Evolutionary conservation across 2,888 invertebrate genomes (phyloP).

Genomic region (Ennomos erosarius): DNA sequence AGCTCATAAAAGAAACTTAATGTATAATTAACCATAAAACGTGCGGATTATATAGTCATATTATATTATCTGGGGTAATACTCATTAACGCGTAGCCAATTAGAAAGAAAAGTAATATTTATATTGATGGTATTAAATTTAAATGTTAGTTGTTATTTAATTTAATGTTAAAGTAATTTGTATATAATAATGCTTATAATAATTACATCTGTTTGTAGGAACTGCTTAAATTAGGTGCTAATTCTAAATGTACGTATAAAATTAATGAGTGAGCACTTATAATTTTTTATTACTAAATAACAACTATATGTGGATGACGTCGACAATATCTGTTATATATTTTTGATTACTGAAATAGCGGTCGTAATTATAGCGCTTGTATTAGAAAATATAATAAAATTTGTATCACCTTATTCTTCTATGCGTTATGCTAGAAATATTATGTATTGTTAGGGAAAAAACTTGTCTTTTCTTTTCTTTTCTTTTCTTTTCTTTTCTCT

Average conservation of each 20-base stretch:
- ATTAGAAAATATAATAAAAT: conserved; percentile 37
- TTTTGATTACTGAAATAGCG: conserved; percentile 29
- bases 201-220: conserved; percentile 69
- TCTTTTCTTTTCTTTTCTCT: too few relatives aligned
- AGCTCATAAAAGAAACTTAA: too few relatives aligned
- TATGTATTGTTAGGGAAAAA: too few relatives aligned
- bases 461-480: too few relatives aligned
- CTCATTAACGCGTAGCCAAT: conserved; percentile 54
- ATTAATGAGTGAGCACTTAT: conserved; percentile 70
- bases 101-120: conserved; percentile 44
- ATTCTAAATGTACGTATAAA: conserved; percentile 63
- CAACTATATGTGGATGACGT: conserved; percentile 75
- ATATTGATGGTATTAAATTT: conserved; percentile 48
- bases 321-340: conserved; percentile 77
- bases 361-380: conserved; percentile 46
- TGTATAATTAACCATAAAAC: too few relatives aligned
- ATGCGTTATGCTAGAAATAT: conserved; percentile 27
- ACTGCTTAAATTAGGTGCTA: conserved; percentile 83
- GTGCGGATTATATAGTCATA: too few relatives aligned
- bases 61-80: not conserved
- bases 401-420: conserved; percentile 16
- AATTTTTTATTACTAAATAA: conserved; percentile 62
- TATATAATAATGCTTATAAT: conserved; percentile 64
- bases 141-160: conserved; percentile 46
- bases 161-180: conserved; percentile 67